Evolutionary conservation across 2,797 vertebrate genomes (phyloP).

Genomic region (Xenops minutus): DNA sequence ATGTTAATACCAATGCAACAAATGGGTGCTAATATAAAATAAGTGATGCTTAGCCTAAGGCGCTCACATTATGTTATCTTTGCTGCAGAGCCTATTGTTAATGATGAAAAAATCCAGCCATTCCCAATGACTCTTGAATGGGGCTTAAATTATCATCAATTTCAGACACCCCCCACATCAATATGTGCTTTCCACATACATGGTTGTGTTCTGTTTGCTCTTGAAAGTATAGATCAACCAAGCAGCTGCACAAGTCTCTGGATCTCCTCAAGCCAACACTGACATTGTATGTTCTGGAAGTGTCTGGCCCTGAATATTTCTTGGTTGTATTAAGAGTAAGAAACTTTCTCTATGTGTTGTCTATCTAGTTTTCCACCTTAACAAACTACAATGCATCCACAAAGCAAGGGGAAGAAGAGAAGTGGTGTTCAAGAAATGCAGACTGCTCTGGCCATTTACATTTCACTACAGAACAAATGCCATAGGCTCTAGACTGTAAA

Average conservation of each 20-base stretch:
- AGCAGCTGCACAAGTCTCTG: background rate
- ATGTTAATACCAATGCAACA: background rate
- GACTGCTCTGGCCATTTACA: background rate
- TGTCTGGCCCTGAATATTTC: background rate
- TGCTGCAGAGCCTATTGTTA: background rate
- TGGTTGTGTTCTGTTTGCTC: background rate
- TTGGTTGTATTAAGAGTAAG: background rate
- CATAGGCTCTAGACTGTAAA: background rate
- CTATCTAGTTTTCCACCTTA: background rate
- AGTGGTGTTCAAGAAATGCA: background rate
- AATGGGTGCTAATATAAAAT: background rate
- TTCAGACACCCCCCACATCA: accelerated
- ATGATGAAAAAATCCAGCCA: background rate
- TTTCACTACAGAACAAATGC: background rate
- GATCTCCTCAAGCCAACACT: background rate
- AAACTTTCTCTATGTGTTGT: background rate
- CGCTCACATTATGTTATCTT: background rate
- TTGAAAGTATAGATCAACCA: background rate
- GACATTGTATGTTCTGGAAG: background rate
- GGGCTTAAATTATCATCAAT: background rate
- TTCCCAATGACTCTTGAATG: background rate
- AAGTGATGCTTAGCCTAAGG: background rate
- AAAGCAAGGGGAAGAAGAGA: background rate
- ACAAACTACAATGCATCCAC: background rate
- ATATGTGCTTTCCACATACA: background rate